phyloP scores from a whole-genome alignment of 2,888 invertebrate genomes.

The Junonia oenone region DNA sequence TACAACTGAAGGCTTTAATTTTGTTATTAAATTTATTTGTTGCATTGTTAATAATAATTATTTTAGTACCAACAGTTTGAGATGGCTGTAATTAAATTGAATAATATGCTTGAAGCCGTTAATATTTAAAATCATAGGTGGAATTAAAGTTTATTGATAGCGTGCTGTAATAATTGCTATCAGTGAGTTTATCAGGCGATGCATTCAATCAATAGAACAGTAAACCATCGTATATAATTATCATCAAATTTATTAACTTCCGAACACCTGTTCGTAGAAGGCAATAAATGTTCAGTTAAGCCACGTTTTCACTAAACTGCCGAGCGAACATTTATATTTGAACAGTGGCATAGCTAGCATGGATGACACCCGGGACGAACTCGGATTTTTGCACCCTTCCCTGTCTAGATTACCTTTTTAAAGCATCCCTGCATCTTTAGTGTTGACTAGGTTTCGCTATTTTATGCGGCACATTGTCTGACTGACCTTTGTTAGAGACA shows the following conservation, averaged over 20 bases:
- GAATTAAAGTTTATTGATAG: background rate
- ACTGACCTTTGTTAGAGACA: too few relatives aligned
- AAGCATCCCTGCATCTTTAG: too few relatives aligned
- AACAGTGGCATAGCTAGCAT: too few relatives aligned
- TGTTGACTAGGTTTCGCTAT: too few relatives aligned
- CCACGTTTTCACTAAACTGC: background rate
- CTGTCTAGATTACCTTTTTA: too few relatives aligned
- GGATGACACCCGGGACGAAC: too few relatives aligned
- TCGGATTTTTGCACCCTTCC: too few relatives aligned
- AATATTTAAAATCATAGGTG: background rate
- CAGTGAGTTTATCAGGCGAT: background rate
- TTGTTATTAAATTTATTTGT: too few relatives aligned
- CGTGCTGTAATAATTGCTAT: constrained; percentile 7
- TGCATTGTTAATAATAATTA: background rate
- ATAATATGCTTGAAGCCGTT: background rate
- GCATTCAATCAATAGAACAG: constrained; percentile 11
- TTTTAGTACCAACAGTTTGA: background rate
- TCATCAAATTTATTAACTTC: constrained; percentile 28
- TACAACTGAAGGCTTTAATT: too few relatives aligned
- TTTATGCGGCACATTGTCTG: too few relatives aligned
- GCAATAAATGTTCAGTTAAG: constrained; percentile 13
- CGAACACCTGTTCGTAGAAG: constrained; percentile 25
- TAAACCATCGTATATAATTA: constrained; percentile 28
- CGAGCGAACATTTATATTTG: background rate
- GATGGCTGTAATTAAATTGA: background rate